phyloP scores from a whole-genome alignment of 2,797 vertebrate genomes.

The Lerista edwardsae region DNA sequence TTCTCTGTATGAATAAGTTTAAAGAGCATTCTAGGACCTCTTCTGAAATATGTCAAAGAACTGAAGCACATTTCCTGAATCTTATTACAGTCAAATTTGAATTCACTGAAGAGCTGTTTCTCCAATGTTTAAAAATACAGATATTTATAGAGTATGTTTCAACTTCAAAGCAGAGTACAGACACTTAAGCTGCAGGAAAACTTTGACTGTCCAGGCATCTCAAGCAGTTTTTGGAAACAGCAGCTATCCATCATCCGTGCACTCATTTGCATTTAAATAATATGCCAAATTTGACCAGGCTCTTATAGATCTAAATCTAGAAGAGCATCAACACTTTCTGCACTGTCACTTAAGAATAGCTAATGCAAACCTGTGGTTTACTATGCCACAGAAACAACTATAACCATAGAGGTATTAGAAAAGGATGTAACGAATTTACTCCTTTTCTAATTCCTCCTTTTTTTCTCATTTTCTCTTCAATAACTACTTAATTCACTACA shows the following conservation, averaged over 20 bases:
- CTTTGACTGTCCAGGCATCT: constrained; percentile 16
- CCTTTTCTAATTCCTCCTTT: background rate
- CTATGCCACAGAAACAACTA: background rate
- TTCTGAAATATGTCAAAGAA: constrained; percentile 38
- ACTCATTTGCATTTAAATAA: constrained; percentile 13
- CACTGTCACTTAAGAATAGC: background rate
- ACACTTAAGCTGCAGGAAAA: constrained; percentile 36
- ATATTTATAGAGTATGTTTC: constrained; percentile 51
- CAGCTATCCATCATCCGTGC: constrained; percentile 6
- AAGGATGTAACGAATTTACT: background rate
- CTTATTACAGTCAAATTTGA: constrained; percentile 38
- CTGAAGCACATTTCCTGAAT: constrained; percentile 35
- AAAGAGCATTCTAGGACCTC: constrained; percentile 22
- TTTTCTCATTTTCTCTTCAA: background rate
- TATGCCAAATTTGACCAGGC: background rate
- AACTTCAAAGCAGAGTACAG: constrained; percentile 43
- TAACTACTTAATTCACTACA: constrained; percentile 20
- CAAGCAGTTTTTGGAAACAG: constrained; percentile 5
- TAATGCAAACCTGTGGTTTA: background rate
- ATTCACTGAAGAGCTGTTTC: constrained; percentile 43
- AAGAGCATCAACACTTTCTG: constrained; percentile 1
- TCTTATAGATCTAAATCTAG: background rate
- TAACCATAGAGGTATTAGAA: background rate
- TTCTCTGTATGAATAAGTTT: constrained; percentile 28
- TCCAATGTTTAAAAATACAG: constrained; percentile 47